Percentiles rank a stretch among this genome's conserved stretches.
phyloP scores from a whole-genome alignment of 2,113 vertebrate genomes.

The Etheostoma spectabile region DNA sequence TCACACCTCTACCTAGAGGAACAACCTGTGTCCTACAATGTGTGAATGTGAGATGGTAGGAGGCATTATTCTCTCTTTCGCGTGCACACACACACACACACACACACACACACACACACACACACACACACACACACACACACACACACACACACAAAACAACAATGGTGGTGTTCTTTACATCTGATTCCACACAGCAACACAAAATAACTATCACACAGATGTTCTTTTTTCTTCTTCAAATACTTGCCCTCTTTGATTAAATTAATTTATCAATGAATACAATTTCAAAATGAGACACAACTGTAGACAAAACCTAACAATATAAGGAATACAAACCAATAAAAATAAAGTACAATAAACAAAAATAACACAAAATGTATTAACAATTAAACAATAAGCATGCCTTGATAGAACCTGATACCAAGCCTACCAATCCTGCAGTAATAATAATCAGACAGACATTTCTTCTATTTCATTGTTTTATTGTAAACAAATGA shows the following conservation, averaged over 20 bases:
- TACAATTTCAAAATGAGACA: no score
- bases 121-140: slow-evolving; percentile 5
- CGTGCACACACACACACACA: neutral
- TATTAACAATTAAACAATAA: no score
- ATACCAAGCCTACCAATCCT: no score
- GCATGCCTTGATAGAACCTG: no score
- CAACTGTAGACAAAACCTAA: no score
- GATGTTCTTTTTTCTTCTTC: neutral
- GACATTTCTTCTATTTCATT: no score
- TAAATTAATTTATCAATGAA: no score
- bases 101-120: neutral
- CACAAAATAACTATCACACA: neutral
- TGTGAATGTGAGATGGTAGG: slow-evolving; percentile 38
- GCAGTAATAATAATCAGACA: no score
- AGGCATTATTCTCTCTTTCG: neutral
- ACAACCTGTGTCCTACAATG: slow-evolving; percentile 36
- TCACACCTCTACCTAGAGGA: slow-evolving; percentile 53
- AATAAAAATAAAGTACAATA: no score
- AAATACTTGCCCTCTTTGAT: no score
- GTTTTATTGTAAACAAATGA: slow-evolving; percentile 4
- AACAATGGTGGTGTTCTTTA: neutral
- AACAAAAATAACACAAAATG: no score
- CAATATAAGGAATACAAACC: no score
- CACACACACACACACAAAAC: neutral
- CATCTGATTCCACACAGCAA: slow-evolving; percentile 9